A percentile compares a stretch with the other conserved stretches of the same genome.
These are phyloP conservation scores for Odontamblyopus lacepedii DNA, from an alignment of 2,797 vertebrate species.

Conservation along the genomic window DNA sequence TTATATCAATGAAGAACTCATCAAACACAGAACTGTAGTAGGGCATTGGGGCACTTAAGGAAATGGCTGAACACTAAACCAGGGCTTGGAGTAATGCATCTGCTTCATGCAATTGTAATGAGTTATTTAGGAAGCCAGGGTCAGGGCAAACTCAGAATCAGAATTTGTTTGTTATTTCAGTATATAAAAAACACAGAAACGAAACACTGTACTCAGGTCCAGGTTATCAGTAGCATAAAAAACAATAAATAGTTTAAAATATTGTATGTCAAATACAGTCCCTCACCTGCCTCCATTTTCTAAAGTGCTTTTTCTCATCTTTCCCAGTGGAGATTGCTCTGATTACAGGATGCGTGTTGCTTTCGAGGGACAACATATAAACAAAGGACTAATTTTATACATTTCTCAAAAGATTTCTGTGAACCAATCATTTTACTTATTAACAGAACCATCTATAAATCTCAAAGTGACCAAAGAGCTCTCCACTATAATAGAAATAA, in stretches of 20 bases:
- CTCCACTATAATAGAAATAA: neutral
- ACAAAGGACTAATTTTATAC: too few relatives aligned
- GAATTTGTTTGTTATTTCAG: too few relatives aligned
- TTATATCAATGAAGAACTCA: constrained; percentile 4
- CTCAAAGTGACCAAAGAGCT: neutral
- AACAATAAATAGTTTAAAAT: too few relatives aligned
- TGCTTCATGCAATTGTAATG: constrained; percentile 72
- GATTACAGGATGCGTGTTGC: constrained; percentile 13
- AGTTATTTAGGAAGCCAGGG: constrained; percentile 64
- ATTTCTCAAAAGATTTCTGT: too few relatives aligned
- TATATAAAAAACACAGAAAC: too few relatives aligned
- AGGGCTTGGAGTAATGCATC: constrained; percentile 69
- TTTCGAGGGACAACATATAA: constrained; percentile 22
- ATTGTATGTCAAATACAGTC: too few relatives aligned
- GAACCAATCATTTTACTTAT: too few relatives aligned
- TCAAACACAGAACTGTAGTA: constrained; percentile 21
- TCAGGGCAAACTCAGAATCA: constrained; percentile 36
- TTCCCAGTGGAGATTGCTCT: constrained; percentile 38
- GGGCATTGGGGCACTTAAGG: constrained; percentile 71
- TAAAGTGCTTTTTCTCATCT: constrained; percentile 14
- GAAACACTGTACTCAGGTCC: too few relatives aligned
- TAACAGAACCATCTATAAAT: neutral
- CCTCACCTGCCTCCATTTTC: too few relatives aligned
- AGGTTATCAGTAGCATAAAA: too few relatives aligned
- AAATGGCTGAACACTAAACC: constrained; percentile 82